A percentile compares a stretch with the other conserved stretches of the same genome.
Conservation (phyloP, 2,888 invertebrate genomes). For the Dryomyza anilis region DNA sequence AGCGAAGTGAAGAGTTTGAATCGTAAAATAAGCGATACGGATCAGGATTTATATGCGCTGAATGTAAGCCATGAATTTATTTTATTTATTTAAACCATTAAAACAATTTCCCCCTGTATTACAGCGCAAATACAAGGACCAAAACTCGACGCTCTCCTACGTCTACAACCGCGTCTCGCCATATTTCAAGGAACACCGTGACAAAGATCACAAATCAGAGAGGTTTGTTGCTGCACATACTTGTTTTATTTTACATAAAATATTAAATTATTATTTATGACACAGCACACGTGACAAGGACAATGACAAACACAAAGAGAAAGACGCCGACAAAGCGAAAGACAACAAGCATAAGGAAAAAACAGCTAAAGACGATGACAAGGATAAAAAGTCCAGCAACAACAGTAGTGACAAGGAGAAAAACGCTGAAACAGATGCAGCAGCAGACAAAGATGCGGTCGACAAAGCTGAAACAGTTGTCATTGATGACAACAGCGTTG, state of each 20-base stretch:
- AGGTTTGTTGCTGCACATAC: conserved; percentile 30
- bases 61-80: conserved; percentile 62
- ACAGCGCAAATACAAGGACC: conserved; percentile 51
- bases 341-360: conserved; percentile 38
- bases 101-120: no score
- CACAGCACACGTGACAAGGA: conserved; percentile 41
- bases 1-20: conserved; percentile 68
- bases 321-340: conserved; percentile 30
- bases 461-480: conserved; percentile 10
- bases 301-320: conserved; percentile 34
- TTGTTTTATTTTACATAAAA: neutral
- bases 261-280: no score
- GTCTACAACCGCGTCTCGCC: conserved; percentile 51
- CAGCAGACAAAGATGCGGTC: conserved; percentile 8
- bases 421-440: conserved; percentile 12
- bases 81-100: neutral
- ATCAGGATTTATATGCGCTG: conserved; percentile 65
- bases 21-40: conserved; percentile 66
- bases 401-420: conserved; percentile 26
- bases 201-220: conserved; percentile 43
- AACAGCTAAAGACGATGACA: conserved; percentile 28
- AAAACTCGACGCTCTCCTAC: conserved; percentile 44
- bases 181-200: conserved; percentile 43
- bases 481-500: no score
- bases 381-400: conserved; percentile 5